A percentile compares a stretch with the other conserved stretches of the same genome.
Conservation (phyloP, 2,797 vertebrate species). For the Crax fasciolata region DNA sequence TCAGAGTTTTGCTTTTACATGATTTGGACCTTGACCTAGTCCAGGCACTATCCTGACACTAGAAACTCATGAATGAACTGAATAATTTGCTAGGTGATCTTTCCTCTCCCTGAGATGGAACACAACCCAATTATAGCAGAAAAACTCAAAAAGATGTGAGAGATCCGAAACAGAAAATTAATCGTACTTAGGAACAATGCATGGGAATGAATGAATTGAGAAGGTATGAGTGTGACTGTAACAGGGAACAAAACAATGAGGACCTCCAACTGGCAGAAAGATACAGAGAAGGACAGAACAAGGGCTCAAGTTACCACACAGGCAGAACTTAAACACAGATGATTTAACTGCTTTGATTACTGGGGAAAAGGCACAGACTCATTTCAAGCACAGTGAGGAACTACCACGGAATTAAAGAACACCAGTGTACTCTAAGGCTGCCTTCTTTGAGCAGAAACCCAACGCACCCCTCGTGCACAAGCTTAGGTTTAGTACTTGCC, state of each 20-base stretch:
- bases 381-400: not conserved
- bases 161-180: not conserved
- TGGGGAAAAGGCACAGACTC: not conserved
- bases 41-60: not conserved
- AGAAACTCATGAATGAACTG: not conserved
- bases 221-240: not conserved
- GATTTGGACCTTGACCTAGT: not conserved
- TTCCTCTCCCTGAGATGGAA: not conserved
- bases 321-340: not conserved
- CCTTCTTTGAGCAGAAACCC: not conserved
- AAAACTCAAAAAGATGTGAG: not conserved
- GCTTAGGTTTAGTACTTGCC: not conserved
- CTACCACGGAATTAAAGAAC: not conserved
- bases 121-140: not conserved
- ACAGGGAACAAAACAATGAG: not conserved
- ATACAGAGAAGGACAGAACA: not conserved
- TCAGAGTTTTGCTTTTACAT: not conserved
- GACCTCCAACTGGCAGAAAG: not conserved
- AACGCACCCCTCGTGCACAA: rapidly evolving
- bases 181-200: not conserved
- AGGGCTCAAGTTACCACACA: not conserved
- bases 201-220: not conserved
- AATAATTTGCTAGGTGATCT: not conserved
- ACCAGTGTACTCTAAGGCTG: not conserved
- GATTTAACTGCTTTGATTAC: not conserved